Evolutionary conservation across 2,797 vertebrate species (phyloP).

Genomic region (Scyliorhinus canicula): DNA sequence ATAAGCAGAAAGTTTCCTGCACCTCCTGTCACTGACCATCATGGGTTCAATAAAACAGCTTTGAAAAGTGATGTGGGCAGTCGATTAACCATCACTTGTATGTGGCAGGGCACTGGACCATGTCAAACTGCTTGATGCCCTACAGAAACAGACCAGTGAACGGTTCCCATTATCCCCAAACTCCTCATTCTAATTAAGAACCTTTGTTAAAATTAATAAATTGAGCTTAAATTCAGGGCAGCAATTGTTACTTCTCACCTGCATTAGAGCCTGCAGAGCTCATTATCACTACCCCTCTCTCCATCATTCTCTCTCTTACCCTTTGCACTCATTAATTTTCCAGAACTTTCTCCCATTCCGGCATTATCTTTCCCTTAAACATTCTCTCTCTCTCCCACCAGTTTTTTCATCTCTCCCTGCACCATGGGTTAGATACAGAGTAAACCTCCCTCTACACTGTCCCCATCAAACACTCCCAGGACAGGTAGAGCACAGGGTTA

Average conservation of each 20-base stretch:
- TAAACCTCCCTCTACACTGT: slow-evolving; percentile 12
- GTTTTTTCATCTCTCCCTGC: neutral
- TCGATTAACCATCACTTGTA: neutral
- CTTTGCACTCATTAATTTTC: neutral
- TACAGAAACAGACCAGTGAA: neutral
- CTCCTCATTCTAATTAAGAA: neutral
- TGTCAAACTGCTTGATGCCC: neutral
- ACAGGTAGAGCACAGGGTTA: neutral
- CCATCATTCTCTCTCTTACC: neutral
- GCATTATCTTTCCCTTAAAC: slow-evolving; percentile 33
- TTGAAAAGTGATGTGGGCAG: neutral
- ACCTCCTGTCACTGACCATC: neutral
- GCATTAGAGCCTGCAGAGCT: too few relatives aligned
- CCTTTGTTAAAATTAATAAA: neutral
- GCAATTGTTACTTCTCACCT: neutral
- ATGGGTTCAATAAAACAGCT: too few relatives aligned
- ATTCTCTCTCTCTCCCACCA: neutral
- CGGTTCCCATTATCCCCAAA: neutral
- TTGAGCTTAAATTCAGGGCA: neutral
- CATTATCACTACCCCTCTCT: too few relatives aligned
- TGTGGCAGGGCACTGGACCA: neutral
- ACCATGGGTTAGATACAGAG: neutral
- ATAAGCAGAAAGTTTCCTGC: neutral
- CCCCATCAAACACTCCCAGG: neutral
- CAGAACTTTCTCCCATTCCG: neutral